Evolutionary conservation across 2,888 invertebrate species (phyloP).

Genomic region (Boloria euphrosyne): DNA sequence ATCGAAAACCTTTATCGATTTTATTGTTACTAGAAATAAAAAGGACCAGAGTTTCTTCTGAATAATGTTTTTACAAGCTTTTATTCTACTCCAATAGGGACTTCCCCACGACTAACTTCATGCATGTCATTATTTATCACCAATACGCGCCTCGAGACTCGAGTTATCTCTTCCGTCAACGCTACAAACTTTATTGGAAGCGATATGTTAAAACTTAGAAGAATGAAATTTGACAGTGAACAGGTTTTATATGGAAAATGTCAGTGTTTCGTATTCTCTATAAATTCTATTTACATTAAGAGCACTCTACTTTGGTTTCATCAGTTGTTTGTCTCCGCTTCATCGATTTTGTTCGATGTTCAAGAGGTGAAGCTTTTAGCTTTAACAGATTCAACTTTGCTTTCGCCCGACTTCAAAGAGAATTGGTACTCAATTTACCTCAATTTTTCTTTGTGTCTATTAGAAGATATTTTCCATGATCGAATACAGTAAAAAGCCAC

Average conservation of each 20-base stretch:
- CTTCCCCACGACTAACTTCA: neutral
- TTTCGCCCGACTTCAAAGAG: too few species aligned
- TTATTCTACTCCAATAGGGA: neutral
- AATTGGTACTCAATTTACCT: too few species aligned
- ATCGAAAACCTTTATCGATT: too few species aligned
- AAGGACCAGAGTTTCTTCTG: too few species aligned
- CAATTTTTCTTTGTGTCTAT: too few species aligned
- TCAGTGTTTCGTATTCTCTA: neutral
- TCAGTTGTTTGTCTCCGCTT: constrained; percentile 6
- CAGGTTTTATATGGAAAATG: neutral
- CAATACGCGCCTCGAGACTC: neutral
- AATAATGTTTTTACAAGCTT: neutral
- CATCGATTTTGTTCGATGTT: neutral
- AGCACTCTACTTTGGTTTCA: neutral
- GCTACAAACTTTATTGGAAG: neutral
- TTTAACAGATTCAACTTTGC: too few species aligned
- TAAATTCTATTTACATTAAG: constrained; percentile 2
- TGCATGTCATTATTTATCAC: constrained; percentile 2
- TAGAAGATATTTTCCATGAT: too few species aligned
- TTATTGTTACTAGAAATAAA: too few species aligned
- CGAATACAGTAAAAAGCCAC: too few species aligned
- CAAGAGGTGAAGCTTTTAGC: constrained; percentile 2
- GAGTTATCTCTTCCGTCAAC: neutral
- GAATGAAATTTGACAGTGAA: neutral
- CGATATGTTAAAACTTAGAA: constrained; percentile 3